Conservation (phyloP, 2,888 invertebrate species). For the Calliopum simillimum region DNA sequence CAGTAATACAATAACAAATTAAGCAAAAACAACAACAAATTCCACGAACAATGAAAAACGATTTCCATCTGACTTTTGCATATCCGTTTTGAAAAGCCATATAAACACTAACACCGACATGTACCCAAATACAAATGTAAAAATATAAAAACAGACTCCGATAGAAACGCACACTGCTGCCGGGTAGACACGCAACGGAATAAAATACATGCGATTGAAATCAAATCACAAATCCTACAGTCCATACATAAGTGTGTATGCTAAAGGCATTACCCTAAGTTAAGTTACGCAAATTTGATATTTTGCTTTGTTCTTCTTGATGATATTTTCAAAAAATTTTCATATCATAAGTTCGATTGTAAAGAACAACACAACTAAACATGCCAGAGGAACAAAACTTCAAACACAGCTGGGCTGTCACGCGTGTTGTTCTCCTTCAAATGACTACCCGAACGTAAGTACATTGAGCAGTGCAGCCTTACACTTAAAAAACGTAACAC, state of each 20-base stretch:
- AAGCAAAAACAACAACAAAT: conserved; percentile 13
- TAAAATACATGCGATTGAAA: conserved; percentile 12
- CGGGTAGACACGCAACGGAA: conserved; percentile 7
- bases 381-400: too few relatives aligned
- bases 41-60: conserved; percentile 20
- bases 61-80: conserved; percentile 43
- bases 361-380: too few relatives aligned
- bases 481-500: too few relatives aligned
- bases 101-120: conserved; percentile 16
- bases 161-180: neutral
- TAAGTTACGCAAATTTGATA: too few relatives aligned
- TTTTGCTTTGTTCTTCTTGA: too few relatives aligned
- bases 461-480: too few relatives aligned
- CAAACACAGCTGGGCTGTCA: too few relatives aligned
- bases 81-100: conserved; percentile 42
- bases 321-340: too few relatives aligned
- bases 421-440: too few relatives aligned
- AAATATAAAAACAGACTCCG: neutral
- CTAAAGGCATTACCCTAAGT: too few relatives aligned
- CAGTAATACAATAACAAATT: neutral
- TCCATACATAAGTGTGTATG: neutral
- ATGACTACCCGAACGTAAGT: too few relatives aligned
- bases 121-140: neutral
- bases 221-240: conserved; percentile 15
- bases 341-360: too few relatives aligned